These are phyloP conservation scores for Psammodynastes pulverulentus DNA, from an alignment of 2,113 vertebrate species.

Conservation along the genomic window DNA sequence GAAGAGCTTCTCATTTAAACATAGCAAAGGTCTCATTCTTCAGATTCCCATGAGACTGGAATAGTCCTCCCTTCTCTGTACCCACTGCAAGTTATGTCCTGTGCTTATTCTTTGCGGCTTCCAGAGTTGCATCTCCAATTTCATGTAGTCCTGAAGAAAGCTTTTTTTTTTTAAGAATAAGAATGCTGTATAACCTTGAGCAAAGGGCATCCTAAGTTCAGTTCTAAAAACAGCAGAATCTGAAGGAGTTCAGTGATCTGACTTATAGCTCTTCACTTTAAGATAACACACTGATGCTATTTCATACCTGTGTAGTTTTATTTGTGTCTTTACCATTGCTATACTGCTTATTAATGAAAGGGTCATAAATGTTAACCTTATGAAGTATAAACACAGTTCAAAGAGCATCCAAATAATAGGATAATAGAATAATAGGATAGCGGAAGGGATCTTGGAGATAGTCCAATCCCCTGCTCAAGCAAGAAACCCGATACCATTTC, in stretches of 20 bases:
- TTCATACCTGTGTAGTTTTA: neutral
- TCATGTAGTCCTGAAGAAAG: slow-evolving; percentile 47
- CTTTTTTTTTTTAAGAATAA: slow-evolving; percentile 22
- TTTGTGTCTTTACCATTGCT: neutral
- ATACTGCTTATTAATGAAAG: neutral
- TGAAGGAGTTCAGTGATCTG: neutral
- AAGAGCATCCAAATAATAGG: neutral
- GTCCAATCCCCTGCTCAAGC: neutral
- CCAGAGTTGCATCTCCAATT: slow-evolving; percentile 42
- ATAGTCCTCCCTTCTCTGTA: slow-evolving; percentile 12
- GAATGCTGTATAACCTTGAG: slow-evolving; percentile 44
- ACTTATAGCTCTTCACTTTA: slow-evolving; percentile 15
- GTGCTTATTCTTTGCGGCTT: slow-evolving; percentile 33
- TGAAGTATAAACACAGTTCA: neutral
- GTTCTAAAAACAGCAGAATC: slow-evolving; percentile 47
- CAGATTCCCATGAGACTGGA: accelerated
- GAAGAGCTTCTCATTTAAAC: neutral
- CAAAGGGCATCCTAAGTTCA: slow-evolving; percentile 59
- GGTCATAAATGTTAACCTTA: neutral
- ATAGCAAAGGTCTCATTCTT: neutral
- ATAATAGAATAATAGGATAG: neutral
- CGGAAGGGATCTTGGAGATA: no score
- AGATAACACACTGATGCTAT: neutral
- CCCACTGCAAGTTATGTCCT: slow-evolving; percentile 1
- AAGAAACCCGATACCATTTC: neutral